Evolutionary conservation across 2,888 invertebrate genomes (phyloP).

Genomic region (Campoletis raptor): DNA sequence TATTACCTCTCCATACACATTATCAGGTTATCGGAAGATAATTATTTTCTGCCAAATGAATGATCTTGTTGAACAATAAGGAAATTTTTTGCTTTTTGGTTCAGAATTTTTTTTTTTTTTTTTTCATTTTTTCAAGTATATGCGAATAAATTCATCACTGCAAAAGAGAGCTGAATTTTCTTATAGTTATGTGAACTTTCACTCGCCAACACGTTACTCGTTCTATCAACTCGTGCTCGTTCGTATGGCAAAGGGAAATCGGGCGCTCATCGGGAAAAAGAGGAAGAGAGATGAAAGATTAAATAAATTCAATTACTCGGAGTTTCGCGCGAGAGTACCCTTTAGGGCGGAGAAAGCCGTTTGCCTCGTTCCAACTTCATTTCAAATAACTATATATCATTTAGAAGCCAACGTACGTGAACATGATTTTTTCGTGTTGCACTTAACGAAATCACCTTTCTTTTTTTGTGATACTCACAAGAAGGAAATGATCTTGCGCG

Average conservation of each 20-base stretch:
- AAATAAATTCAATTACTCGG: slow-evolving; percentile 63
- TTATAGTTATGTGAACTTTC: slow-evolving; percentile 3
- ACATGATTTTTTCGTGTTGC: slow-evolving; percentile 7
- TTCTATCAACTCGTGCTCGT: slow-evolving; percentile 6
- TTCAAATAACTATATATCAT: slow-evolving; percentile 44
- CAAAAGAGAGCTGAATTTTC: neutral
- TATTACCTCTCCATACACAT: neutral
- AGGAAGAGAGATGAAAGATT: slow-evolving; percentile 1
- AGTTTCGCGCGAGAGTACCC: slow-evolving; percentile 43
- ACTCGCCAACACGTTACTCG: slow-evolving; percentile 14
- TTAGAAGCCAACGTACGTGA: slow-evolving; percentile 46
- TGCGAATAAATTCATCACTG: neutral
- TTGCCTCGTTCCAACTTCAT: slow-evolving; percentile 52
- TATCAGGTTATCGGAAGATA: neutral
- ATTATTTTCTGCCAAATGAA: neutral
- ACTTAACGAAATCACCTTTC: neutral
- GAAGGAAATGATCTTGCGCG: neutral
- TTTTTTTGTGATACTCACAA: neutral
- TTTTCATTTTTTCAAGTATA: too few species aligned
- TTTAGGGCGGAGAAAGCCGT: slow-evolving; percentile 66
- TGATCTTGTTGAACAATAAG: neutral
- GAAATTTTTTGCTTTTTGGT: too few species aligned
- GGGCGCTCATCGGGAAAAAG: neutral
- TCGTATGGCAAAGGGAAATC: slow-evolving; percentile 47
- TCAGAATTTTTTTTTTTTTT: too few species aligned